phyloP scores from a whole-genome alignment of 1,140 invertebrate species.

The Cheumatopsyche charites region DNA sequence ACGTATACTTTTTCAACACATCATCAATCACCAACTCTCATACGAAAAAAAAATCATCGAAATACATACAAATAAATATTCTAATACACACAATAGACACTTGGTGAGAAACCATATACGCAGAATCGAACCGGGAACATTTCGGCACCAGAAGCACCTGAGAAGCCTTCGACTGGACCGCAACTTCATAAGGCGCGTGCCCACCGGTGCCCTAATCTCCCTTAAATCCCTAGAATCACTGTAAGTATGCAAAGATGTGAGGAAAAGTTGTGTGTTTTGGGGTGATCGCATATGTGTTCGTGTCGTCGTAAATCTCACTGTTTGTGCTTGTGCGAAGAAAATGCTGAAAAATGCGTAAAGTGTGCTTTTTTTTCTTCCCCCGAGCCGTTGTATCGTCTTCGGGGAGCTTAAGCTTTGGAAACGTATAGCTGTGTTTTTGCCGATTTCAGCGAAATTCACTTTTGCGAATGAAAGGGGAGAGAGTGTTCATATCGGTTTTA shows the following conservation, averaged over 20 bases:
- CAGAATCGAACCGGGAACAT: constrained; percentile 62
- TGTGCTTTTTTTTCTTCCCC: constrained; percentile 9
- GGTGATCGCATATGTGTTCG: neutral
- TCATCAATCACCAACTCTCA: too few relatives aligned
- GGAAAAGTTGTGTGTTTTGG: neutral
- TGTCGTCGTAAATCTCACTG: constrained; percentile 7
- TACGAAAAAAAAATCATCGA: constrained; percentile 6
- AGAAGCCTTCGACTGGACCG: constrained; percentile 70
- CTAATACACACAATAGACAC: constrained; percentile 60
- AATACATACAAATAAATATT: neutral
- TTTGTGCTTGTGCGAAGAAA: neutral
- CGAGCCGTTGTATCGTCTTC: too few relatives aligned
- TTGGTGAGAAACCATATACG: constrained; percentile 71
- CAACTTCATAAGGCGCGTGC: constrained; percentile 68
- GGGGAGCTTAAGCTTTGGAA: too few relatives aligned
- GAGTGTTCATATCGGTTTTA: too few relatives aligned
- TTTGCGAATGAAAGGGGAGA: too few relatives aligned
- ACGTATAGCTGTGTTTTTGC: too few relatives aligned
- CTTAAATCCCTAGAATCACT: constrained; percentile 67
- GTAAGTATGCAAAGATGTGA: constrained; percentile 63
- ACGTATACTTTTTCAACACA: too few relatives aligned
- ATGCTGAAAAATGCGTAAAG: constrained; percentile 7
- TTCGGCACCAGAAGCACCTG: constrained; percentile 63
- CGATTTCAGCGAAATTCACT: too few relatives aligned
- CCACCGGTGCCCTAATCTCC: constrained; percentile 65